These are phyloP conservation scores for Polypterus senegalus DNA, from an alignment of 2,113 vertebrate genomes.

Conservation along the genomic window DNA sequence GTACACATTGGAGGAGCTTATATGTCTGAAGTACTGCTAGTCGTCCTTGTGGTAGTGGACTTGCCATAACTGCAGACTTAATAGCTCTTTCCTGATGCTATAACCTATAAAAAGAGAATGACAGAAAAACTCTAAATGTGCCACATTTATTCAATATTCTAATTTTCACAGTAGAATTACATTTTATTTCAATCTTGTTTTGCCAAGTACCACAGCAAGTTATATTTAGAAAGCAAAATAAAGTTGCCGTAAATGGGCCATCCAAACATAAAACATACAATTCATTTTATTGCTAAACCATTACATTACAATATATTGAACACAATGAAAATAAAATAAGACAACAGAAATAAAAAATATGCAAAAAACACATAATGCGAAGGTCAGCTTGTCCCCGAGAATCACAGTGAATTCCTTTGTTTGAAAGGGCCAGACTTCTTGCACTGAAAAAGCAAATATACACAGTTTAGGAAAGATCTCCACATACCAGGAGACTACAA, in stretches of 20 bases:
- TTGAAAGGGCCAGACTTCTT: too few relatives aligned
- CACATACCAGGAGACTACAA: too few relatives aligned
- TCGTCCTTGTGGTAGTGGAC: slow-evolving; percentile 38
- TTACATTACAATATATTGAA: too few relatives aligned
- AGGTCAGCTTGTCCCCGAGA: too few relatives aligned
- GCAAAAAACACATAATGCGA: too few relatives aligned
- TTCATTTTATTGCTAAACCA: background rate
- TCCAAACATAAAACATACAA: background rate
- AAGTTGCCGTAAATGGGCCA: background rate
- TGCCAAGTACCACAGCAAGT: background rate
- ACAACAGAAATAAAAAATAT: too few relatives aligned
- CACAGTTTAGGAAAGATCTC: too few relatives aligned
- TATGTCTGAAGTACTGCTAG: slow-evolving; percentile 73
- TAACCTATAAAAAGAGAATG: background rate
- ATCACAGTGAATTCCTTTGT: too few relatives aligned
- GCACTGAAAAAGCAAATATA: too few relatives aligned
- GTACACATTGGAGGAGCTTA: slow-evolving; percentile 71
- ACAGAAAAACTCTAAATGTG: background rate
- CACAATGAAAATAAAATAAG: too few relatives aligned
- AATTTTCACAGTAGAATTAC: background rate
- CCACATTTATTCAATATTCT: background rate
- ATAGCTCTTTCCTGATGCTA: background rate
- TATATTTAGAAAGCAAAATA: background rate
- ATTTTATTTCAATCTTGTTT: background rate
- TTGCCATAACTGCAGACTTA: slow-evolving; percentile 17